These are phyloP conservation scores for Idris sp. DNA, from an alignment of 1,140 invertebrate genomes.

Conservation along the genomic window DNA sequence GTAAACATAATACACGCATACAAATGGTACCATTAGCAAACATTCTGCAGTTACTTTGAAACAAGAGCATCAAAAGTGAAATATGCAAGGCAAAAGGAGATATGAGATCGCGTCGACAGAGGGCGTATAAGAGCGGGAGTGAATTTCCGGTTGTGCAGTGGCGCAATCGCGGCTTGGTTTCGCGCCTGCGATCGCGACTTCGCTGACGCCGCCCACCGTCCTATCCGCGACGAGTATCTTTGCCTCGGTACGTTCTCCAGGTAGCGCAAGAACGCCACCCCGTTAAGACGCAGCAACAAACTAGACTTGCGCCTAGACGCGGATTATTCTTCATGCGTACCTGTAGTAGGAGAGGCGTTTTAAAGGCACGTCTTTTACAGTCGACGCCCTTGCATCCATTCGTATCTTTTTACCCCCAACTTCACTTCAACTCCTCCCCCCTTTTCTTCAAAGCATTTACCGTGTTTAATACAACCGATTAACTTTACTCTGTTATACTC, in stretches of 20 bases:
- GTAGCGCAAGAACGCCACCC: conserved; percentile 50
- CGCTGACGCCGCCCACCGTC: conserved; percentile 72
- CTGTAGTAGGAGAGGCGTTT: conserved; percentile 40
- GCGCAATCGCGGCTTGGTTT: conserved; percentile 62
- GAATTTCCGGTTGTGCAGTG: conserved; percentile 58
- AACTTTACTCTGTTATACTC: conserved; percentile 45
- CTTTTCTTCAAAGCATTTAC: conserved; percentile 10
- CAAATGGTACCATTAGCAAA: no score
- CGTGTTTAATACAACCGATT: conserved; percentile 49
- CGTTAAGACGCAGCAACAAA: conserved; percentile 48
- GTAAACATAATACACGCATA: no score
- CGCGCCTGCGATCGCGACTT: conserved; percentile 69
- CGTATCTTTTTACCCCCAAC: conserved; percentile 1
- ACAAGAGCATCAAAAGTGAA: no score
- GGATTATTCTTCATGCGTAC: conserved; percentile 49
- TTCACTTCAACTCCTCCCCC: conserved; percentile 2
- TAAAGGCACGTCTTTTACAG: conserved; percentile 44
- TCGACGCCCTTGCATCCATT: conserved; percentile 49
- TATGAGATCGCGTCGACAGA: conserved; percentile 31
- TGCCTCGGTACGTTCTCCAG: conserved; percentile 58
- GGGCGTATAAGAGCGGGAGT: conserved; percentile 58
- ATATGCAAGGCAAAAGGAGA: no score
- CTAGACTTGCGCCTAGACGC: conserved; percentile 52
- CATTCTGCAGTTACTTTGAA: no score
- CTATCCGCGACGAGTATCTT: conserved; percentile 64